Base-by-base conservation (phyloP, 2,113 vertebrate species). In the Sorex fumeus region DNA sequence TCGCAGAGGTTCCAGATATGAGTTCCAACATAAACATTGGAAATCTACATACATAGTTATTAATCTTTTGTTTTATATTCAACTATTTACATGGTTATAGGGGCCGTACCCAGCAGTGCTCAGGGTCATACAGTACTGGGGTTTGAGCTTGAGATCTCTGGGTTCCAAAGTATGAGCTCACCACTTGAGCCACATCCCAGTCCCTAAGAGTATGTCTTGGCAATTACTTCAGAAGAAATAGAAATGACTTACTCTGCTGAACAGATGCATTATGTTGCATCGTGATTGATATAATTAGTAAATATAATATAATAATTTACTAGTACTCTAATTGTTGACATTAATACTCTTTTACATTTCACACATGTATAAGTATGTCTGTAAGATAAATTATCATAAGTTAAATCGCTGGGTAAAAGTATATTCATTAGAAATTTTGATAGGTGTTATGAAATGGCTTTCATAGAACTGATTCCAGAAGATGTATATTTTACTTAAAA, bases 141-240 rank as follows among this genome's bases (percentile, higher is more conserved):
- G 57, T 60, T 60, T 60, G 57, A 60, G 23, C 19, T 8, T 19
- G 57, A 23, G 18, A 16, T 60, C 5, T 60, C 57, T 60, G 19
- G 57, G 19, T 19, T 60, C 19, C 19, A 60, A 60, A 4, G 18
- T 23, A 60, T 21, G 18, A 60, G 19, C 18, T 60, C 19, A 53
- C 13, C 12, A 15, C 53, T 16, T 53, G 12, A 15, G 53, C 53
- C 53, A 53, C 2, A 53, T 53, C 53, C 9, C 53, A 15, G 18
- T 3, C 53, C 13, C 53, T 53, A 40, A 40, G 53, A 53, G 53
- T 53, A 19, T 53, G 53, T 53, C 23, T 62, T 83, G 60, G 66
- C 19, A 93, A 60, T 45, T 71, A 69, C 16, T 83, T 25, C 30
- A 78, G 18, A 81, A 66, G 32, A 81, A 95, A 80, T 28, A 16